Conservation (phyloP, 2,113 vertebrate genomes). For the Callospermophilus lateralis region DNA sequence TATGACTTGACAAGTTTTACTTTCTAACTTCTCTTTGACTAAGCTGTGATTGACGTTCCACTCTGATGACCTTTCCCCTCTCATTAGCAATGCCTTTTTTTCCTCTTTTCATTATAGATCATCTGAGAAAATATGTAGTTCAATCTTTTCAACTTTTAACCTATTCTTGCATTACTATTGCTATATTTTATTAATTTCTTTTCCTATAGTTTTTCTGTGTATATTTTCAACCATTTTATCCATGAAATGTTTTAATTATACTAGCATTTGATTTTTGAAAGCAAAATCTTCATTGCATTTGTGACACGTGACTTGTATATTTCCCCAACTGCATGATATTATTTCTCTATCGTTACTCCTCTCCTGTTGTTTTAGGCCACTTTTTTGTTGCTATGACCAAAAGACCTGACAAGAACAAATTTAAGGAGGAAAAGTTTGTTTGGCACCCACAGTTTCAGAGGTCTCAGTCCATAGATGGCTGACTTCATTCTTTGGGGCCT, state of each 20-base stretch:
- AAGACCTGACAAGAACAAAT: too few relatives aligned
- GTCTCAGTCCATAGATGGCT: too few relatives aligned
- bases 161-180: not conserved
- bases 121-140: conserved; percentile 37
- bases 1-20: not conserved
- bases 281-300: conserved; percentile 2
- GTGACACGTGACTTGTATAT: not conserved
- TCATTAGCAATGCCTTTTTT: conserved; percentile 11
- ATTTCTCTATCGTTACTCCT: not conserved
- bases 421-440: too few relatives aligned
- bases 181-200: conserved; percentile 20
- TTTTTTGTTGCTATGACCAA: too few relatives aligned
- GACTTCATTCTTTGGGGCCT: too few relatives aligned
- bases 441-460: too few relatives aligned
- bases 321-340: not conserved
- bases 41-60: not conserved
- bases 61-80: not conserved
- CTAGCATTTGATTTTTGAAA: not conserved
- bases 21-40: conserved; percentile 37
- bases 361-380: not conserved
- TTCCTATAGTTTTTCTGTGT: not conserved
- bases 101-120: not conserved
- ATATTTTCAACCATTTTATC: not conserved
- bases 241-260: not conserved
- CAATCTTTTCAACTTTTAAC: conserved; percentile 16